These are phyloP conservation scores for Subacronicta megacephala DNA, from an alignment of 2,888 invertebrate genomes.

Conservation along the genomic window DNA sequence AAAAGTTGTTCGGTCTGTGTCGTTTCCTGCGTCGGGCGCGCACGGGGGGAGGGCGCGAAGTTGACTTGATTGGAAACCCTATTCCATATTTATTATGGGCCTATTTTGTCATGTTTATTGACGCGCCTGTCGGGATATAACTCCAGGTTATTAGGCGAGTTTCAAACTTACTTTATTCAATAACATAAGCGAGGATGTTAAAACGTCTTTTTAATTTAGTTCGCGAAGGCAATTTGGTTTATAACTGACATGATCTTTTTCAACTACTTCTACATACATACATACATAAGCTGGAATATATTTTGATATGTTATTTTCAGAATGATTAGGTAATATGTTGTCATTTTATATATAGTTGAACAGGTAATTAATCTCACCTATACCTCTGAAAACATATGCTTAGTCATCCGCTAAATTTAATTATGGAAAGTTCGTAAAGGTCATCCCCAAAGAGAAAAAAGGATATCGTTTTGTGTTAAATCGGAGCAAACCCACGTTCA, in stretches of 20 bases:
- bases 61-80: slow-evolving; percentile 88
- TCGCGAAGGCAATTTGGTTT: slow-evolving; percentile 10
- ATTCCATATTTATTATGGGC: slow-evolving; percentile 89
- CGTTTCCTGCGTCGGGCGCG: slow-evolving; percentile 68
- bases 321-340: too few relatives aligned
- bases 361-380: too few relatives aligned
- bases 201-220: slow-evolving; percentile 32
- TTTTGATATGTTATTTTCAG: too few relatives aligned
- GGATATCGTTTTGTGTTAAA: neutral
- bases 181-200: slow-evolving; percentile 53
- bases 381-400: too few relatives aligned
- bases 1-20: slow-evolving; percentile 60
- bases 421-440: neutral
- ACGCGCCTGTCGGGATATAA: slow-evolving; percentile 74
- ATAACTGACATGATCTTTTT: neutral
- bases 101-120: slow-evolving; percentile 88
- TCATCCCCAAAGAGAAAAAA: neutral
- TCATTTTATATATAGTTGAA: too few relatives aligned
- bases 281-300: neutral
- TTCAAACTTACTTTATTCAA: slow-evolving; percentile 65
- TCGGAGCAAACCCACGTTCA: neutral
- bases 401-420: too few relatives aligned
- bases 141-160: slow-evolving; percentile 66
- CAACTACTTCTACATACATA: neutral
- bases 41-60: slow-evolving; percentile 76